phyloP scores from a whole-genome alignment of 1,140 invertebrate genomes.

The Scaptomyza graminum region DNA sequence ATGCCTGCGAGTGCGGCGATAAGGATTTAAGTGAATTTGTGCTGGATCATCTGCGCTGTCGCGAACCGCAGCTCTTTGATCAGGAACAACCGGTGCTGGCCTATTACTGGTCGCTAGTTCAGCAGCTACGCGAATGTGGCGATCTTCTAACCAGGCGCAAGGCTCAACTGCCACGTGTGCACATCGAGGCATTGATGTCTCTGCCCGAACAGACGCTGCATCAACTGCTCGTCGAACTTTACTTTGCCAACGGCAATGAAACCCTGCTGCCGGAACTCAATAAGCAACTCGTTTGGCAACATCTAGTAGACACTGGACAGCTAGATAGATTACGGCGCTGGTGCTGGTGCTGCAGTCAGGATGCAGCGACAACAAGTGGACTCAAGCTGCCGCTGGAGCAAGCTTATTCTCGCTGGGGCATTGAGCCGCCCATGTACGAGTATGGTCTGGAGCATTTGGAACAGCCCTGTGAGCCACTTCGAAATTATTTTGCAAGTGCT shows the following conservation, averaged over 20 bases:
- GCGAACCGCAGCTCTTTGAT: conserved; percentile 62
- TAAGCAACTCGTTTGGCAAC: conserved; percentile 74
- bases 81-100: conserved; percentile 60
- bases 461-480: conserved; percentile 54
- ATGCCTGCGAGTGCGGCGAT: conserved; percentile 70
- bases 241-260: conserved; percentile 67
- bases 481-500: conserved; percentile 68
- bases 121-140: conserved; percentile 59
- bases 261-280: conserved; percentile 53
- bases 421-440: conserved; percentile 72
- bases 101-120: conserved; percentile 73
- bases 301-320: conserved; percentile 59
- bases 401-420: conserved; percentile 53
- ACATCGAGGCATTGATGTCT: conserved; percentile 69
- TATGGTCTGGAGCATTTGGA: conserved; percentile 61
- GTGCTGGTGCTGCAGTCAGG: conserved; percentile 42
- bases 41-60: conserved; percentile 68
- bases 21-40: conserved; percentile 69
- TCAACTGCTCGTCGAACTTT: conserved; percentile 64
- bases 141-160: conserved; percentile 47
- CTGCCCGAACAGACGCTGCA: conserved; percentile 52
- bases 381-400: conserved; percentile 42
- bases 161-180: conserved; percentile 56
- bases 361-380: not conserved
- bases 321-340: conserved; percentile 56